Conservation (phyloP, 2,113 vertebrate species). For the Oreochromis niloticus region DNA sequence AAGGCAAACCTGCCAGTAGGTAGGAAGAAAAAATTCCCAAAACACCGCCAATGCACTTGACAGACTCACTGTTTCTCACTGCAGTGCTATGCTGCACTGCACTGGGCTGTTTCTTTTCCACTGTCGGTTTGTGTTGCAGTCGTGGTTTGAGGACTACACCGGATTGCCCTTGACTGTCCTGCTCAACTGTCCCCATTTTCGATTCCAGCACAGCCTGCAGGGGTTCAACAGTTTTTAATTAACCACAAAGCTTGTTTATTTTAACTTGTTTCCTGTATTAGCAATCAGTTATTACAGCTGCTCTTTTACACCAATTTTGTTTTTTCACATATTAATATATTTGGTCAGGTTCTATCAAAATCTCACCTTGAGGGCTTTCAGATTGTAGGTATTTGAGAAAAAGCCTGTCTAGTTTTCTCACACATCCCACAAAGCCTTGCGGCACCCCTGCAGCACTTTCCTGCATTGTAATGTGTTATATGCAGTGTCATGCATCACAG, state of each 20-base stretch:
- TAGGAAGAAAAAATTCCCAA: neutral
- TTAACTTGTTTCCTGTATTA: neutral
- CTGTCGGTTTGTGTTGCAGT: neutral
- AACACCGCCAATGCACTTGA: neutral
- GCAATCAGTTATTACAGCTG: neutral
- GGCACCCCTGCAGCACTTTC: neutral
- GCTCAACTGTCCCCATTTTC: neutral
- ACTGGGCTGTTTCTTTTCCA: neutral
- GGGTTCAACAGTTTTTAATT: neutral
- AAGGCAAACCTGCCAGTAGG: conserved; percentile 27
- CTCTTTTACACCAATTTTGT: neutral
- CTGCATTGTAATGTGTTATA: neutral
- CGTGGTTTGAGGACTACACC: neutral
- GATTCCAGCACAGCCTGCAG: neutral
- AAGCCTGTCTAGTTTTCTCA: neutral
- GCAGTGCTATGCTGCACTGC: neutral
- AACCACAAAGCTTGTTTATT: neutral
- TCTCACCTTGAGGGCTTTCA: neutral
- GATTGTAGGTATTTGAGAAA: conserved; percentile 3
- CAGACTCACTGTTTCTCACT: neutral
- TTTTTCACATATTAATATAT: neutral
- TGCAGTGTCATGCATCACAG: conserved; percentile 27
- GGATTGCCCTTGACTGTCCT: conserved; percentile 25
- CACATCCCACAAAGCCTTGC: conserved; percentile 36
- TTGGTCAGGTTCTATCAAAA: neutral